Percentiles rank a stretch among this genome's conserved stretches.
phyloP scores from a whole-genome alignment of 2,797 vertebrate species.

The Dicrostonyx torquatus region DNA sequence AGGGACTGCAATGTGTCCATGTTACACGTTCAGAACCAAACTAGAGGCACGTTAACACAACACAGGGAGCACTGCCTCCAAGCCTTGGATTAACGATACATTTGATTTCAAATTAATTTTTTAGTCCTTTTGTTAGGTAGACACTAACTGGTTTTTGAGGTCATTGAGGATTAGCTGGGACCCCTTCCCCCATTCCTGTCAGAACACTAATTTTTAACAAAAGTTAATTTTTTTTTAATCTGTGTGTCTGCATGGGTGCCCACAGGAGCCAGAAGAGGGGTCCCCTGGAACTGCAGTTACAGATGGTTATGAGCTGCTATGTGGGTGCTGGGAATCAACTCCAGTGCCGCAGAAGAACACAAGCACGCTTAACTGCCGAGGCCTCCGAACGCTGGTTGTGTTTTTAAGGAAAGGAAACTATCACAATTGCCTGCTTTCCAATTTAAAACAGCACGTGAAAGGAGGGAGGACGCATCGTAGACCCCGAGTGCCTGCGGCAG shows the following conservation, averaged over 20 bases:
- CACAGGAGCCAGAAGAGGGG: neutral
- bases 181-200: neutral
- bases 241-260: neutral
- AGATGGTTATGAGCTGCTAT: neutral
- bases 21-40: neutral
- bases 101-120: neutral
- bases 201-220: neutral
- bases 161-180: neutral
- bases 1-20: neutral
- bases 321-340: neutral
- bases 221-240: neutral
- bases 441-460: neutral
- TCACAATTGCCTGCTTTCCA: neutral
- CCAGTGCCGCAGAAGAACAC: neutral
- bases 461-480: neutral
- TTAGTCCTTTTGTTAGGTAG: neutral
- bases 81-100: neutral
- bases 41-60: neutral
- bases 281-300: neutral
- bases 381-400: neutral
- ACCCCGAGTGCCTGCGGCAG: rapidly evolving
- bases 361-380: too few species aligned
- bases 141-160: neutral
- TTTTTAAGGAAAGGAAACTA: neutral
- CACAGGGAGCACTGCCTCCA: neutral